Evolutionary conservation across 2,113 vertebrate species (phyloP).

Genomic region (Cephalopterus ornatus): DNA sequence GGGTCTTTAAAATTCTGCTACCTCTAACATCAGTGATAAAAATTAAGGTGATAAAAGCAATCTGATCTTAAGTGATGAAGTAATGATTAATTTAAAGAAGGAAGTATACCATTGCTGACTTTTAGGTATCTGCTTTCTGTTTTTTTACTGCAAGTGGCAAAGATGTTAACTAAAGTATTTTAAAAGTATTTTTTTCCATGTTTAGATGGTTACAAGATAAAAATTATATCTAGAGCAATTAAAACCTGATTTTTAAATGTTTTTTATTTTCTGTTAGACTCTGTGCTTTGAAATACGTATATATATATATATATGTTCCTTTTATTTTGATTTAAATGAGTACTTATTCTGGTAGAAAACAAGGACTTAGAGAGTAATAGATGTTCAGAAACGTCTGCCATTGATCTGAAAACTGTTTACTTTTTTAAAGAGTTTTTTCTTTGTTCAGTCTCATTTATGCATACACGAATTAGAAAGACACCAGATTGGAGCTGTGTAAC

Average conservation of each 20-base stretch:
- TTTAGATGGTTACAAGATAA: neutral
- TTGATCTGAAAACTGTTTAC: neutral
- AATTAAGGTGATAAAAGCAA: neutral
- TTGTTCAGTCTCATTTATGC: neutral
- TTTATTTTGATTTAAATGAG: neutral
- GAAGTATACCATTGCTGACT: neutral
- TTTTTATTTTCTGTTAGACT: neutral
- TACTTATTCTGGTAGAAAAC: neutral
- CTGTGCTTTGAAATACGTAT: no score
- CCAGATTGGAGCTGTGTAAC: neutral
- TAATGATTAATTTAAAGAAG: neutral
- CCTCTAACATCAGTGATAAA: neutral
- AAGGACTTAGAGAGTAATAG: neutral
- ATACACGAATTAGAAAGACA: neutral
- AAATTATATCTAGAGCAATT: neutral
- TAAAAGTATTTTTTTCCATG: neutral
- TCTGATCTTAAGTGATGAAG: neutral
- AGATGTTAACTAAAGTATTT: neutral
- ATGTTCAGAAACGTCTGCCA: neutral
- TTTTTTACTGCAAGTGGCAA: neutral
- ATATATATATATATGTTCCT: neutral
- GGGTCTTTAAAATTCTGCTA: neutral
- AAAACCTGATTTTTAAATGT: neutral
- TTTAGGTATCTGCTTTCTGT: neutral
- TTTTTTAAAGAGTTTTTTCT: neutral